Percentiles rank a stretch among this genome's conserved stretches.
Conservation (phyloP, 1,140 invertebrate species). For the Oryctes rhinoceros region DNA sequence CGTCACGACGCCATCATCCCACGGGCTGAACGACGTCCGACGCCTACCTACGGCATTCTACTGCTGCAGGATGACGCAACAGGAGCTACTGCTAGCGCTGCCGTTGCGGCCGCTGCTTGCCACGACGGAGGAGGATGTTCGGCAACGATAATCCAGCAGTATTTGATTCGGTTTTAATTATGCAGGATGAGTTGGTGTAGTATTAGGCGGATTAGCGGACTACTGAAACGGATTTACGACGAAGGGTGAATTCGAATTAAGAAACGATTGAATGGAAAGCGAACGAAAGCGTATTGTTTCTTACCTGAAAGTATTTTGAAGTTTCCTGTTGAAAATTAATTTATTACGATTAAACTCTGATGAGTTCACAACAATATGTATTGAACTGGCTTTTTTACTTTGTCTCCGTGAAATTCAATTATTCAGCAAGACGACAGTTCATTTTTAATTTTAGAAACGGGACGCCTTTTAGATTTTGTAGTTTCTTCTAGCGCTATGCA, state of each 20-base stretch:
- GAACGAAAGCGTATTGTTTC: too few relatives aligned
- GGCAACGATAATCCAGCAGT: background rate
- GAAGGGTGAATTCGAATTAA: background rate
- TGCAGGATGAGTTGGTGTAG: constrained; percentile 9
- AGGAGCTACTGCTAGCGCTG: background rate
- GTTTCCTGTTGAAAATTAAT: too few relatives aligned
- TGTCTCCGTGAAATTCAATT: too few relatives aligned
- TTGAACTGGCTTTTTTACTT: too few relatives aligned
- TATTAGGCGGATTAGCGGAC: constrained; percentile 3
- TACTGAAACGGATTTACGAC: background rate
- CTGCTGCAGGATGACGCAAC: constrained; percentile 3
- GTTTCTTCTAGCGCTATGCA: too few relatives aligned
- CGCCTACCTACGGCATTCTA: background rate
- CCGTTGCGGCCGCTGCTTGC: background rate
- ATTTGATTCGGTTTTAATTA: constrained; percentile 19
- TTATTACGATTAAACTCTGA: too few relatives aligned
- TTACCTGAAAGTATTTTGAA: too few relatives aligned
- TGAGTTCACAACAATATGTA: too few relatives aligned
- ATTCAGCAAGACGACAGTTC: too few relatives aligned
- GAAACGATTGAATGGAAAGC: background rate
- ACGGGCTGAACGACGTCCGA: background rate
- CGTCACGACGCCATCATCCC: background rate
- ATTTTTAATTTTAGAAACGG: too few relatives aligned
- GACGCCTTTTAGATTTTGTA: too few relatives aligned
- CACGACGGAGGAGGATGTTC: background rate